Base-by-base conservation (phyloP, 2,797 vertebrate genomes). In the Taenioides sp. region DNA sequence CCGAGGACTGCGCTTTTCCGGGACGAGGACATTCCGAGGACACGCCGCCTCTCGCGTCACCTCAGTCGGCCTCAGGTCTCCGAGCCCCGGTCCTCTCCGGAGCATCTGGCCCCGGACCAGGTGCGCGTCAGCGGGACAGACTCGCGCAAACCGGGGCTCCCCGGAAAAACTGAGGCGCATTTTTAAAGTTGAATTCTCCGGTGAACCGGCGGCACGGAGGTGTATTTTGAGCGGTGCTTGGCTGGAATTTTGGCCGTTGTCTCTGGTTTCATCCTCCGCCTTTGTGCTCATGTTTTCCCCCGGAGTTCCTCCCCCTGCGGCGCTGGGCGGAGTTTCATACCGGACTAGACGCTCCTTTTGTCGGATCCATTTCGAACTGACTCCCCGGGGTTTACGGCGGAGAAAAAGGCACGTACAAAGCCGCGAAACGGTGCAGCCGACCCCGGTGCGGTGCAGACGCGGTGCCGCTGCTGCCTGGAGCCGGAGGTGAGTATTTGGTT, bases 281-380 rank as follows among this genome's bases (percentile, higher is more conserved):
- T 92, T 91, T 89, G 88, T 91, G 78, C 85, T 86, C 86, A 85
- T 91, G 89, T 90, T 91, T 92, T 92, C 83, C 87, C 87, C 84
- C 89, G 87, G 93, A 93, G 94, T 92, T 95, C 93, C 94, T 94
- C 94, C 94, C 93, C 94, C 94, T 93, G 93, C 94, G 94, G 93
- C 93, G 93, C 93, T 87, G 94, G 94, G 94, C 93, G 94, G 94
- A 94, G 94, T 94, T 94, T 94, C 94, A 93, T 90, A 92, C 94
- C 94, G 93, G 91, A 92, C 91, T 84, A 94, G 93, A 93, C 93
- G 94, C 94, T 94, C 90, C 92, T 94, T 93, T 92, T 93, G 93
- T 94, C 93, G 94, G 94, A 92, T 94, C 82, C 90, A 88, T 91
- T 93, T 93, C 88, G 91, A 93, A 84, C 87, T 81, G 93, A 91